Evolutionary conservation across 2,888 invertebrate species (phyloP), one percentile per base, ranked within the genome.

Genomic region (Branchinecta sandiegonensis): DNA sequence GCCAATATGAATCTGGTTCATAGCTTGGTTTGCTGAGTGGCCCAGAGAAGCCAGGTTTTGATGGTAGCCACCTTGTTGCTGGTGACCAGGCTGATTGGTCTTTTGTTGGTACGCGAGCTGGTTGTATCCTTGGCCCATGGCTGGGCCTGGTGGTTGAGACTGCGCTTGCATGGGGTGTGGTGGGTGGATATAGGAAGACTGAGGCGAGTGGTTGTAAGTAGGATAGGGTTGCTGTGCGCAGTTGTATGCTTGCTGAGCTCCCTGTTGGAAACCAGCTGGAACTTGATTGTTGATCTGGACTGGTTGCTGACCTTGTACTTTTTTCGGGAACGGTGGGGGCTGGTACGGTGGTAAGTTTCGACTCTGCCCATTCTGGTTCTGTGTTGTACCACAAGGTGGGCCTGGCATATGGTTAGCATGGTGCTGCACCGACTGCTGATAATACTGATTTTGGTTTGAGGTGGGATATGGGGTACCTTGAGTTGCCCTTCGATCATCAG

Each of bases 281-380:
- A 9, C 23, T 56, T 56, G 14, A 56, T 9, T 17, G 10, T 66
- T 13, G 1, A 12, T 12, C 23, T 50, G 17, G 63, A 8, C 14
- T 9, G 5, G 17, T 14, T 56, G 17, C 37, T 48, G 13, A 65
- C 46, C 17, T 47, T 46, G 9, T 17, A 12, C 46, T 23, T 66
- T 63, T 14, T 86, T 84, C 11, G 83, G 79, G 8, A 81, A 80
- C 8, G 83, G 82, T 50, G 83, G 80, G 73, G 83, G 86, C 76
- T 86, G 86, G 74, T 87, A 87, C 0, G 85, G 83, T 4, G 81
- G 79, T 70, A 79, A 72, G 50, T 71, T 73, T 56, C 63, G n/a
- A 17, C 66, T 50, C 8, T 47, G 50, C 12, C 65, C 66, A 13
- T 70, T 66, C 14, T 48, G 50, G 14, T 56, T 48, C 23, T 13